Evolutionary conservation across 1,140 invertebrate species (phyloP).

Genomic region (Nautilus pompilius): DNA sequence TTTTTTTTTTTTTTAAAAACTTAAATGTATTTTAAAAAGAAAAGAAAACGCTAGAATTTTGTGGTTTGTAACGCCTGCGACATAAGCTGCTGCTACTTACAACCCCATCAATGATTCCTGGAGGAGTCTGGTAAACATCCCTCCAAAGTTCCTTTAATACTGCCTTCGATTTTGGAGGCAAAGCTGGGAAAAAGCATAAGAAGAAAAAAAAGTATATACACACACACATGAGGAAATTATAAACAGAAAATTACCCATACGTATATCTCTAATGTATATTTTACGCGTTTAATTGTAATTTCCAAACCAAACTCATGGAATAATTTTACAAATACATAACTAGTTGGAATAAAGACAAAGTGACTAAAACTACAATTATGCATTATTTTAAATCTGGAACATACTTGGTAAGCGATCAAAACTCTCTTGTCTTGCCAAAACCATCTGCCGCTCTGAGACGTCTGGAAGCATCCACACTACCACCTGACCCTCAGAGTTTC

Average conservation of each 20-base stretch:
- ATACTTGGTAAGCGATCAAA: conserved; percentile 57
- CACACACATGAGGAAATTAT: background rate
- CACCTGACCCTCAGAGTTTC: conserved; percentile 85
- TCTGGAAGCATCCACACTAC: conserved; percentile 86
- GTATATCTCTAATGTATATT: no score
- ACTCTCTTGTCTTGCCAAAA: conserved; percentile 63
- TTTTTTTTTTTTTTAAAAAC: no score
- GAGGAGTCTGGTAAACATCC: conserved; percentile 78
- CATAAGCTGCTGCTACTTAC: conserved; percentile 54
- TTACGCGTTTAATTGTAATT: no score
- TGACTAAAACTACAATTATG: no score
- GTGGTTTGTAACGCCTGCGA: background rate
- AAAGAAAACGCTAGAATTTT: background rate
- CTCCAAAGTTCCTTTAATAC: conserved; percentile 83
- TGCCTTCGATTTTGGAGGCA: conserved; percentile 70
- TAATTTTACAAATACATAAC: no score
- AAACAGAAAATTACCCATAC: background rate
- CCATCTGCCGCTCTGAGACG: conserved; percentile 67
- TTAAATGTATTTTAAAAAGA: no score
- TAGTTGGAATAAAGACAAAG: no score
- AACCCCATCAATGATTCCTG: conserved; percentile 87
- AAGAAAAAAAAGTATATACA: background rate
- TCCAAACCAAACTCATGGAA: no score
- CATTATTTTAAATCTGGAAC: no score
- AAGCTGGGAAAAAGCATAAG: conserved; percentile 31